These are phyloP conservation scores for Bombus affinis DNA, from an alignment of 1,140 invertebrate species.

Conservation along the genomic window DNA sequence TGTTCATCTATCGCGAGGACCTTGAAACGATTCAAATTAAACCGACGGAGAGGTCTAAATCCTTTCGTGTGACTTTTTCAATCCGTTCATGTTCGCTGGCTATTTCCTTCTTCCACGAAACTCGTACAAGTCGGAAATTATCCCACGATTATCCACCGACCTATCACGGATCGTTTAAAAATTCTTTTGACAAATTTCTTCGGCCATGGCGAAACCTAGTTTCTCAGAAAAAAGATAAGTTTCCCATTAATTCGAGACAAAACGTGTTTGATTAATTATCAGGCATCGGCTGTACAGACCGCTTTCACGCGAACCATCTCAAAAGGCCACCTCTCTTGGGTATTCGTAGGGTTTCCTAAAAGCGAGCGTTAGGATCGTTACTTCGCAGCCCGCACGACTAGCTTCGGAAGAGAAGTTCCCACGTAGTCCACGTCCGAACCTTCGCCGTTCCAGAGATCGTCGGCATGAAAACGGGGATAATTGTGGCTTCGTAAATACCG, in stretches of 20 bases:
- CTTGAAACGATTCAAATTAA: constrained; percentile 68
- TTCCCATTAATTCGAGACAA: neutral
- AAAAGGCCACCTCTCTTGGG: constrained; percentile 19
- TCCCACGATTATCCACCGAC: constrained; percentile 43
- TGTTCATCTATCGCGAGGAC: constrained; percentile 67
- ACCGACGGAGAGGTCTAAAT: constrained; percentile 60
- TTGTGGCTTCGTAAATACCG: constrained; percentile 71
- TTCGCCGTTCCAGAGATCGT: constrained; percentile 58
- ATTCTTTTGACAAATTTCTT: constrained; percentile 3
- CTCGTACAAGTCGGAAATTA: constrained; percentile 32
- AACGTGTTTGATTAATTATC: constrained; percentile 5
- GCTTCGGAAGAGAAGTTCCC: constrained; percentile 52
- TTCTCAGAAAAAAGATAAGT: neutral
- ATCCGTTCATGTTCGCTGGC: constrained; percentile 43
- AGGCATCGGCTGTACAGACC: neutral
- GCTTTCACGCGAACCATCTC: neutral
- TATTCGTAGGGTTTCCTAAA: neutral
- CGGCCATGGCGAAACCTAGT: neutral
- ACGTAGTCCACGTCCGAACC: constrained; percentile 48
- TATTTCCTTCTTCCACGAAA: constrained; percentile 59
- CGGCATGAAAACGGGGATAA: constrained; percentile 71
- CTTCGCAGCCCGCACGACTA: no score
- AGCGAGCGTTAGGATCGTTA: neutral
- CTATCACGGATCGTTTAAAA: constrained; percentile 16
- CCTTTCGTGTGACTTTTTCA: constrained; percentile 66